Evolutionary conservation across 2,888 invertebrate genomes (phyloP), one percentile per base, ranked within the genome.

Genomic region (Sturmia bella): DNA sequence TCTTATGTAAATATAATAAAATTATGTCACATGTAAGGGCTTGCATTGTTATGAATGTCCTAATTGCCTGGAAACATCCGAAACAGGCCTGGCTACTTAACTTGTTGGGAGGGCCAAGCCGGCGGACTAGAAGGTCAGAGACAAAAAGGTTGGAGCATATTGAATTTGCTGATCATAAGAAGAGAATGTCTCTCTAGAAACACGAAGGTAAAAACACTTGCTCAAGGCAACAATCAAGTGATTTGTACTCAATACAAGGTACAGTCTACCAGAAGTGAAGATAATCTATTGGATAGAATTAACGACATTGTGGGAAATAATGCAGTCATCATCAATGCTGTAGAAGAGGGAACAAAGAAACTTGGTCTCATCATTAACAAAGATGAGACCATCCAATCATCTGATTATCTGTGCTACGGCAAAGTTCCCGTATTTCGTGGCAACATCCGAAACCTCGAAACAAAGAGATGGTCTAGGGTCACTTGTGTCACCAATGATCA

Each of bases 401-500:
- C 45, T 6, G 45, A 45, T 5, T 45, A 45, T 7, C 15, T 45
- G 2, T 15, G 15, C 9, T 45, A 45, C 9, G 45, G 45, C 3
- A 45, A 45, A 45, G 15, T 45, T 3, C 45, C 45, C 3, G n/a
- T 45, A 6, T 45, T n/a, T 45, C n/a, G 48, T 6, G 48, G 19
- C 2, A 48, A 19, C 48, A 9, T 52, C 0, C 7, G 50, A 21
- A 52, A 13, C 17, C 6, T 52, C 11, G 50, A 52, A 7, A 52
- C 12, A 1, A 52, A 52, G 6, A 1, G 50, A 13, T 52, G 50
- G 50, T 52, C 50, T 2, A 11, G 50, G 6, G 13, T 52, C 1
- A 52, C 24, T 2, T 52, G 50, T 52, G 50, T 52, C 3, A 52
- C 50, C 1, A 52, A 52, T 24, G 50, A 52, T 13, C 50, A 52